Evolutionary conservation across 2,113 vertebrate genomes (phyloP).

Genomic region (Scortum barcoo): DNA sequence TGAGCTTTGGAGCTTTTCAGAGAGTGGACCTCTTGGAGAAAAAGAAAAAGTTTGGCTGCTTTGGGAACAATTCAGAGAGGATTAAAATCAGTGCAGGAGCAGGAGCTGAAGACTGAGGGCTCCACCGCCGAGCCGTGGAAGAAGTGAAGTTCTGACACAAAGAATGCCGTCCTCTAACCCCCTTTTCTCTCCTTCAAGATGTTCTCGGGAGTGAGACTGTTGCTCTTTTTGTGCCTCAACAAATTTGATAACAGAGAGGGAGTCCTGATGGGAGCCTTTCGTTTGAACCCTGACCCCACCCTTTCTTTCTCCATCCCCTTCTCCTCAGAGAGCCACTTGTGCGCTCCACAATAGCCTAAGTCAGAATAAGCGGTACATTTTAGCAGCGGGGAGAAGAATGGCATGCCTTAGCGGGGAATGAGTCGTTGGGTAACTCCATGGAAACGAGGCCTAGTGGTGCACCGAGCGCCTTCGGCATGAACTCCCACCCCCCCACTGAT

Average conservation of each 20-base stretch:
- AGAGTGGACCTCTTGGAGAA: slow-evolving; percentile 5
- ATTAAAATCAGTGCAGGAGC: slow-evolving; percentile 42
- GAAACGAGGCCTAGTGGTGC: slow-evolving; percentile 80
- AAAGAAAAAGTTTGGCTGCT: not conserved
- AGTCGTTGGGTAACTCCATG: slow-evolving; percentile 85
- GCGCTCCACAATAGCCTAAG: slow-evolving; percentile 82
- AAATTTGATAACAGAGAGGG: slow-evolving; percentile 84
- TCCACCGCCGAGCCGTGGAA: slow-evolving; percentile 24
- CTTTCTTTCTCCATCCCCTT: slow-evolving; percentile 76
- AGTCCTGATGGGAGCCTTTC: slow-evolving; percentile 73
- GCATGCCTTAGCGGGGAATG: slow-evolving; percentile 73
- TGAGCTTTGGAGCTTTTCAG: slow-evolving; percentile 25
- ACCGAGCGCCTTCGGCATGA: slow-evolving; percentile 47
- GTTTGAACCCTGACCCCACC: slow-evolving; percentile 82
- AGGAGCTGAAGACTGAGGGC: slow-evolving; percentile 43
- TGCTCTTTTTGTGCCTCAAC: slow-evolving; percentile 81
- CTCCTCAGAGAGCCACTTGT: slow-evolving; percentile 86
- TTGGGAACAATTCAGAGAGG: not conserved
- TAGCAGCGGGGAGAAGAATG: slow-evolving; percentile 78
- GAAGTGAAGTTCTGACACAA: slow-evolving; percentile 43
- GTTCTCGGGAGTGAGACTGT: slow-evolving; percentile 71
- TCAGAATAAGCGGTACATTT: slow-evolving; percentile 80
- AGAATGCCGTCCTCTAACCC: slow-evolving; percentile 62
- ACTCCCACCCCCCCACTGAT: slow-evolving; percentile 67
- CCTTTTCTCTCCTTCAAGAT: slow-evolving; percentile 65